Evolutionary conservation across 2,888 invertebrate genomes (phyloP), one percentile per base, ranked within the genome.

Genomic region (Andrena minutula): DNA sequence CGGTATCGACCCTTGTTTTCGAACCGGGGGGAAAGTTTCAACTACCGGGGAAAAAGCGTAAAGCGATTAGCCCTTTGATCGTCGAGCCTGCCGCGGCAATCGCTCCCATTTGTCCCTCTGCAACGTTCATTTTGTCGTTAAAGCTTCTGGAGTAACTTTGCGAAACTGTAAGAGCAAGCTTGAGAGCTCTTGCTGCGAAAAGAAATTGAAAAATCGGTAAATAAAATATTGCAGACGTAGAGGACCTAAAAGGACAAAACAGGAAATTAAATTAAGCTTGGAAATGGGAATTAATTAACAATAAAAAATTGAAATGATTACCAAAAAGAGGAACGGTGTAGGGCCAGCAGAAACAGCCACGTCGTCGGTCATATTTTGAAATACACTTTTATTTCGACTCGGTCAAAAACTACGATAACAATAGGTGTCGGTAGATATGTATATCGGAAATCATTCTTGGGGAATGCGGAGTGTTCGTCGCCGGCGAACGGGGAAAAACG

Each of bases 321-420:
- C 41, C 10, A 51, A 41, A 12, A 51, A 26, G 20, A 12, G 60
- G 53, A 72, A 26, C 35, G 60, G 79, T 47, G 23, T 3, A 23
- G 63, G 53, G 56, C 16, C 35, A 72, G 69, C 23, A 71, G 30
- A 65, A 81, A 75, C 51, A 78, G 3, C 28, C 70, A 65, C 47
- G 51, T 49, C 10, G 23, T 79, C 65, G 30, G 16, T 58, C 30
- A 83, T 92, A 92, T 88, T 92, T 93, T 92, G 90, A 93, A 93
- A 93, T 92, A 93, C 93, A 93, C 88, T 92, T 92, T 93, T 91
- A 90, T 90, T 93, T 93, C 91, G 93, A 92, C 91, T 93, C 92
- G 90, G 92, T 93, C 92, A 93, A 93, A 93, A 93, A 93, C 93
- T 93, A 93, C 93, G 90, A 90, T 93, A 93, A 93, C 93, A 93